Percentiles rank a stretch among this genome's conserved stretches.
phyloP scores from a whole-genome alignment of 2,888 invertebrate genomes.

The Rhaphigaster nebulosa region DNA sequence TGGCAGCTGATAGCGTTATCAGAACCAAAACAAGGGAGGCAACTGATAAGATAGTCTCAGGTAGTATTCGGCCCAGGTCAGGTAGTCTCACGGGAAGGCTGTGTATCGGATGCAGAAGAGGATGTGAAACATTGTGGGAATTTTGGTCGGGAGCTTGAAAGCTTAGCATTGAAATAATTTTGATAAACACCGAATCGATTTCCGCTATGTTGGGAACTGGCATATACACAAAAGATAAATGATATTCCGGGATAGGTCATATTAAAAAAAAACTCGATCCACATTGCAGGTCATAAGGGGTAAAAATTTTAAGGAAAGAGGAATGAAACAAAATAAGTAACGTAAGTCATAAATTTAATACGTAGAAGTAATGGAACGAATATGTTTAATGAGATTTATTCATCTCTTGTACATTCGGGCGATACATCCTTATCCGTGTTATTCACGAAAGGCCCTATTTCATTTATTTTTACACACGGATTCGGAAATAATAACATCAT shows the following conservation, averaged over 20 bases:
- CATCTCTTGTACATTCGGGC: neutral
- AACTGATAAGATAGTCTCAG: slow-evolving; percentile 42
- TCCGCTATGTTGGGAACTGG: no score
- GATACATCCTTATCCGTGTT: no score
- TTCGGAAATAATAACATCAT: no score
- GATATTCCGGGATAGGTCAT: neutral
- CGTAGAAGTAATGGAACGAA: neutral
- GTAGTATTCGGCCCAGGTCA: neutral
- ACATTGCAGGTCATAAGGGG: neutral
- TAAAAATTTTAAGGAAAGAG: neutral
- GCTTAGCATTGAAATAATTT: neutral
- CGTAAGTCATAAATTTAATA: neutral
- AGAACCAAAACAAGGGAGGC: neutral
- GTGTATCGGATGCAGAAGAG: neutral
- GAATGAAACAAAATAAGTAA: neutral
- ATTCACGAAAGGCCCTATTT: no score
- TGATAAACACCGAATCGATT: neutral
- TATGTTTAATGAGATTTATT: neutral
- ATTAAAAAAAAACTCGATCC: neutral
- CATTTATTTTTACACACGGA: no score
- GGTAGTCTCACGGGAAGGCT: slow-evolving; percentile 17
- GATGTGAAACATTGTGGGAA: neutral
- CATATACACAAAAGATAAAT: neutral
- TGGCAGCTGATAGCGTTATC: slow-evolving; percentile 32
- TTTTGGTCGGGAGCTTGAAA: neutral